Evolutionary conservation across 2,797 vertebrate genomes (phyloP).

Genomic region (Pogonophryne albipinna): DNA sequence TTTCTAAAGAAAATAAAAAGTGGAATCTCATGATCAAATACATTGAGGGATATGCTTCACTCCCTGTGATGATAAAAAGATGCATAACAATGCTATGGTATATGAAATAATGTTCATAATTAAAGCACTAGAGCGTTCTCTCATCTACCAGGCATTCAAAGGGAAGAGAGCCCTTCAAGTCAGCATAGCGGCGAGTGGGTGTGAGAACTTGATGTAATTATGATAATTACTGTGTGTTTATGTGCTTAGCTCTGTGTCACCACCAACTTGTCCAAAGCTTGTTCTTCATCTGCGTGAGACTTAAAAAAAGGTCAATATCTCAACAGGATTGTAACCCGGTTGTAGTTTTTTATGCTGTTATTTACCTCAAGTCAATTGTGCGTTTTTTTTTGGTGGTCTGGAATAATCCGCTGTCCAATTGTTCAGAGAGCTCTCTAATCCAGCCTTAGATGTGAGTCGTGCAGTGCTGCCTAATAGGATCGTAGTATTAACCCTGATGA

Average conservation of each 20-base stretch:
- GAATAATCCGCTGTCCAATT: slow-evolving; percentile 88
- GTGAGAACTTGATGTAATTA: background rate
- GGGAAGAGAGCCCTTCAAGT: no score
- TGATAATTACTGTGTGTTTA: background rate
- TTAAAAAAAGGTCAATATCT: slow-evolving; percentile 11
- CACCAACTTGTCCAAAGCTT: background rate
- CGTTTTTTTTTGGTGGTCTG: slow-evolving; percentile 42
- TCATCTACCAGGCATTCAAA: no score
- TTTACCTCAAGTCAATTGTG: slow-evolving; percentile 34
- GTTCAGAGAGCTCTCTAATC: slow-evolving; percentile 94
- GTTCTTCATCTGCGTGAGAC: background rate
- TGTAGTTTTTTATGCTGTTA: slow-evolving; percentile 16
- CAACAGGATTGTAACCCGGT: background rate
- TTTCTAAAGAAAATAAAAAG: background rate
- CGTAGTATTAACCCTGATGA: slow-evolving; percentile 85
- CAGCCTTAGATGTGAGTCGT: slow-evolving; percentile 88
- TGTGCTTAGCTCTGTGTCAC: background rate
- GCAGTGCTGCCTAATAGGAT: slow-evolving; percentile 86
- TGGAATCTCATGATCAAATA: no score
- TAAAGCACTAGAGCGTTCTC: no score
- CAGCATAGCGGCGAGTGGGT: background rate
- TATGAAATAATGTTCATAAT: no score
- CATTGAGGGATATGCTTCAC: no score
- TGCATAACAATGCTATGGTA: no score
- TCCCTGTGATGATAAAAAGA: no score